A percentile compares a stretch with the other conserved stretches of the same genome.
Evolutionary conservation across 2,113 vertebrate species (phyloP).

Genomic region (Chaetops frenatus): DNA sequence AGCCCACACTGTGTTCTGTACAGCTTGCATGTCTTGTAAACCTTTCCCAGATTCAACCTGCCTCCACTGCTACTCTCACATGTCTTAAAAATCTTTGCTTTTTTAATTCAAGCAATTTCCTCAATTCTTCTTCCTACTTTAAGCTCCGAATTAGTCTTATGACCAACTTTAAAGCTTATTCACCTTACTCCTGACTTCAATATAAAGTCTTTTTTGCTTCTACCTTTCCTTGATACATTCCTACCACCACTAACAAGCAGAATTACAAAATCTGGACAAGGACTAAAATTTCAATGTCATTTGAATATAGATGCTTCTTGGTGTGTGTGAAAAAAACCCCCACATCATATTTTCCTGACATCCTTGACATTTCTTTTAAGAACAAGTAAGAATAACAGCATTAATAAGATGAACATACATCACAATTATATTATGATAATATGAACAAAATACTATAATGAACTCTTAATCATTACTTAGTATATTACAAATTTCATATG

Average conservation of each 20-base stretch:
- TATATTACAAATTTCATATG: constrained; percentile 57
- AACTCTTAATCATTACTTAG: constrained; percentile 67
- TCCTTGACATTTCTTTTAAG: constrained; percentile 21
- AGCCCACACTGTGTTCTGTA: not conserved
- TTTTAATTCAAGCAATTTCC: not conserved
- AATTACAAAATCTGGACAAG: not conserved
- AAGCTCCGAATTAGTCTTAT: not conserved
- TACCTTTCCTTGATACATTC: not conserved
- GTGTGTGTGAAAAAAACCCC: not conserved
- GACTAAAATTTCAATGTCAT: not conserved
- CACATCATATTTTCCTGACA: not conserved
- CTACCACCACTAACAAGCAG: not conserved
- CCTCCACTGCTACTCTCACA: not conserved
- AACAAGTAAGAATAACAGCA: constrained; percentile 23
- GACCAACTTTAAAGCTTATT: not conserved
- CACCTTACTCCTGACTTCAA: not conserved
- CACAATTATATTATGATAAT: constrained; percentile 62
- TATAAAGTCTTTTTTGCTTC: not conserved
- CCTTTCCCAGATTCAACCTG: not conserved
- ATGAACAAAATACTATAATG: constrained; percentile 48
- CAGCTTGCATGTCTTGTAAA: not conserved
- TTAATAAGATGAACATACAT: constrained; percentile 47
- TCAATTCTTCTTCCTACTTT: not conserved
- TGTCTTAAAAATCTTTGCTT: not conserved
- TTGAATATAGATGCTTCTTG: not conserved